A percentile compares a stretch with the other conserved stretches of the same genome.
Conservation (phyloP, 2,797 vertebrate genomes). For the Thamnophis elegans region DNA sequence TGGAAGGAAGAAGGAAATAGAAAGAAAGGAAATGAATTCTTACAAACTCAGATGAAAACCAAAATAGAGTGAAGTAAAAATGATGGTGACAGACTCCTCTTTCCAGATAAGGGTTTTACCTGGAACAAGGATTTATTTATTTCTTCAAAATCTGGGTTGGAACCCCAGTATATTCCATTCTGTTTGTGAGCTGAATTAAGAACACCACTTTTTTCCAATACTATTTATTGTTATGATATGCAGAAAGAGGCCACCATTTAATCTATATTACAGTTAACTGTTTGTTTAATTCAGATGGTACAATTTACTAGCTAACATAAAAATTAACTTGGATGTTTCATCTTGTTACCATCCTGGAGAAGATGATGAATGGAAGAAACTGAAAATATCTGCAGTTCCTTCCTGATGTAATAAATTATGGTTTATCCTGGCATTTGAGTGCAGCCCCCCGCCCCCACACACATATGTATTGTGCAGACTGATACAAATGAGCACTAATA, state of each 20-base stretch:
- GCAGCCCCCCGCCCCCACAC: background rate
- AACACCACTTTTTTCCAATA: background rate
- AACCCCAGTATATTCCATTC: background rate
- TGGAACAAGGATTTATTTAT: background rate
- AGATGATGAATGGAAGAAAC: background rate
- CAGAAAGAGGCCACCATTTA: background rate
- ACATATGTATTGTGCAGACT: background rate
- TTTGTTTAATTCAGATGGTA: background rate
- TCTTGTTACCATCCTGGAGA: background rate
- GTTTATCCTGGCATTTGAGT: background rate
- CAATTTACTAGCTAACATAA: background rate
- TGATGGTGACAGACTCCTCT: background rate
- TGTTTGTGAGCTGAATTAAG: background rate
- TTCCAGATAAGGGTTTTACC: background rate
- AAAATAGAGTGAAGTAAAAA: background rate
- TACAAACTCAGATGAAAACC: background rate
- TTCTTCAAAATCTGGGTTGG: background rate
- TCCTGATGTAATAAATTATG: background rate
- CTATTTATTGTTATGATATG: background rate
- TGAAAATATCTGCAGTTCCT: background rate
- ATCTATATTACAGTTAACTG: background rate
- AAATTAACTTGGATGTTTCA: background rate
- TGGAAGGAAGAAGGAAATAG: background rate
- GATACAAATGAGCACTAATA: background rate
- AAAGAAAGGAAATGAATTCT: background rate